phyloP scores from a whole-genome alignment of 2,797 vertebrate species.

The Peromyscus aztecus region DNA sequence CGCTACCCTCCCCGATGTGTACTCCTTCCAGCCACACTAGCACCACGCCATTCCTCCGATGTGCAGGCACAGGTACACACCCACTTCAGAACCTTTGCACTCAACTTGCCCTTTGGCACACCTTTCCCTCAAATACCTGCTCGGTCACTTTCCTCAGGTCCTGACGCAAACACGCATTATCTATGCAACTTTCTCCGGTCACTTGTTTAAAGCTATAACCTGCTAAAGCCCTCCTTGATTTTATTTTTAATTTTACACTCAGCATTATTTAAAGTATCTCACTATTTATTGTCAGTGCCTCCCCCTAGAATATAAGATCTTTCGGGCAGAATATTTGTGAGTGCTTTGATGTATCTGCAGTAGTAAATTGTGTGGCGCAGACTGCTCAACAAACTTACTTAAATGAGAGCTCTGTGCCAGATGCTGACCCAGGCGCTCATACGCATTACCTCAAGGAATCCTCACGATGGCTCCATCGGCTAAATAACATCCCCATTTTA shows the following conservation, averaged over 20 bases:
- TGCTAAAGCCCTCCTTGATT: background rate
- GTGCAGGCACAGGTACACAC: background rate
- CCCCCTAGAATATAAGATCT: background rate
- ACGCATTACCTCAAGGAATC: background rate
- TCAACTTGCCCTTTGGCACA: background rate
- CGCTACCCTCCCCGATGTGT: background rate
- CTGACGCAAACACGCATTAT: slow-evolving; percentile 45
- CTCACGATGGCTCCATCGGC: background rate
- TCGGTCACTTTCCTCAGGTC: slow-evolving; percentile 35
- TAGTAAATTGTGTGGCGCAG: background rate
- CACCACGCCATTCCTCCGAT: background rate
- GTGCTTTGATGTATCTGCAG: background rate
- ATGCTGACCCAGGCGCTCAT: background rate
- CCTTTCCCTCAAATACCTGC: slow-evolving; percentile 17
- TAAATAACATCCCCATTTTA: background rate
- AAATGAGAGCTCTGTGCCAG: background rate
- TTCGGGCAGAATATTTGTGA: background rate
- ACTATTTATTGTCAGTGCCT: slow-evolving; percentile 7
- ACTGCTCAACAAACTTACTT: background rate
- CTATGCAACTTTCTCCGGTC: background rate
- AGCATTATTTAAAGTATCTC: slow-evolving; percentile 33
- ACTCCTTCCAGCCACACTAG: background rate
- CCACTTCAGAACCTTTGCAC: background rate
- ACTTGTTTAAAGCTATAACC: slow-evolving; percentile 35
- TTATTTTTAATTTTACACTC: slow-evolving; percentile 49